Evolutionary conservation across 2,113 vertebrate genomes (phyloP), one percentile per base, ranked within the genome.

Genomic region (Seriola rivoliana): DNA sequence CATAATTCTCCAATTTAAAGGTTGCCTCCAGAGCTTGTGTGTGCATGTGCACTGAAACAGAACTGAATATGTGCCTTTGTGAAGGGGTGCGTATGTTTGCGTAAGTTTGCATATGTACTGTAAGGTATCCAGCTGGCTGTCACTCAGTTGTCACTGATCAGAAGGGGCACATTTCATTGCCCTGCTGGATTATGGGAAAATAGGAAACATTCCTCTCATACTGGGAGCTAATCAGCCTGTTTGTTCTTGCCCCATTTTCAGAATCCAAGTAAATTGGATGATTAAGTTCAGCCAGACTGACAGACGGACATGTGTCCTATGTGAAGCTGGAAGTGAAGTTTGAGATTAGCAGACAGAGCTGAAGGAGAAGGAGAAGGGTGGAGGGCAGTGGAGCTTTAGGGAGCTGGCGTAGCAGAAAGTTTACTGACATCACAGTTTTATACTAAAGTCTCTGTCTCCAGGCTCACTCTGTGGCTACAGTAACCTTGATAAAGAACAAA

Each of bases 261-360:
- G 42, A 83, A 62, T 62, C 77, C 62, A 62, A 88, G 79, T 85
- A 77, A 93, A 92, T 86, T 84, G 85, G 78, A 79, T 78, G 60
- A 84, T 93, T 92, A 89, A 83, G 85, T 77, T 84, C 67, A 52
- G 71, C 17, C 11, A 34, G 66, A 80, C 80, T 69, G 82, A 85
- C 72, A 65, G 72, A 72, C 84, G 23, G 67, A 77, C 59, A 8
- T 25, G 32, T 19, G 13, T 60, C 23, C 46, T 13, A 9, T 42
- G 1, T 29, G 29, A 44, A 68, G 60, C 21, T 17, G 52, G 46
- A 54, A 34, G n/a, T 78, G 59, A 82, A 48, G 73, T 60, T 54
- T 71, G 66, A 36, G 77, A 14, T 55, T n/a, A 63, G 50, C 44
- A 32, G 67, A 71, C 40, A 48, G 40, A 80, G 62, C 16, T 67